These are phyloP conservation scores for Reticulitermes lucifugus DNA, from an alignment of 2,888 invertebrate genomes.

Conservation along the genomic window DNA sequence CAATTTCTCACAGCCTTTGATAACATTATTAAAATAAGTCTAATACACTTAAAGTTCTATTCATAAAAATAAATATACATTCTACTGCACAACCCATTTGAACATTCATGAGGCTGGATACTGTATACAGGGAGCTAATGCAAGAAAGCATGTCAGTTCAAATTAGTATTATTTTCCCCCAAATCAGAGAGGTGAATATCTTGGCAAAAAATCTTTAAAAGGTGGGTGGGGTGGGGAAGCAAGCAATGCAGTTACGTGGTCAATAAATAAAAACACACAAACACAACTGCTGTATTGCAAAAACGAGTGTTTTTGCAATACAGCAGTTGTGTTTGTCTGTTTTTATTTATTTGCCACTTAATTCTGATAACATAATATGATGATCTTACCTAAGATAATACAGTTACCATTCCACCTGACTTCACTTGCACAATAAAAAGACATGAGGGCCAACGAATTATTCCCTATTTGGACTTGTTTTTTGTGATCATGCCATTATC, in stretches of 20 bases:
- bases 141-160: no score
- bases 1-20: conserved; percentile 30
- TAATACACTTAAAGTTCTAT: neutral
- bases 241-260: no score
- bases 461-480: neutral
- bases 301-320: no score
- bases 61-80: conserved; percentile 28
- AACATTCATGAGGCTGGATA: neutral
- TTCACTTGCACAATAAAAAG: conserved; percentile 21
- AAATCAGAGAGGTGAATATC: neutral
- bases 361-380: no score
- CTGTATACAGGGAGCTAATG: neutral
- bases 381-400: neutral
- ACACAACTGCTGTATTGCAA: no score
- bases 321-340: no score
- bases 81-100: conserved; percentile 21
- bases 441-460: neutral
- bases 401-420: neutral
- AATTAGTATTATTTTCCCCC: no score
- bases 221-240: no score
- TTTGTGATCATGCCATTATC: neutral
- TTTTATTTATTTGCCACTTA: no score
- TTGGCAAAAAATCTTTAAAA: neutral
- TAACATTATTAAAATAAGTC: conserved; percentile 17
- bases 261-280: no score